phyloP scores from a whole-genome alignment of 1,140 invertebrate genomes.

The Onthophagus taurus region DNA sequence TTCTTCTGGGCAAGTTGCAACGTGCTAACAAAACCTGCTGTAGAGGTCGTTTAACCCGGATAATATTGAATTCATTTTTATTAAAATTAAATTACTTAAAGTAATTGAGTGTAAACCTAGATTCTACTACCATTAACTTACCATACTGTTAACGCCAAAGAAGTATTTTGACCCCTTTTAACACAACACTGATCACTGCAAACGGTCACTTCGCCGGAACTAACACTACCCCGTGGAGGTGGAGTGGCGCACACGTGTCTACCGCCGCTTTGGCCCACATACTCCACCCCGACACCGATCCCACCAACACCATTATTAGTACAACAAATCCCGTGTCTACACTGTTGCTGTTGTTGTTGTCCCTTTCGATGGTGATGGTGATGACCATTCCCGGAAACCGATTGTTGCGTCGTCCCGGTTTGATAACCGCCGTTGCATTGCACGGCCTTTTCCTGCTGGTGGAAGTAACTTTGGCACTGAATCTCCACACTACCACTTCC shows the following conservation, averaged over 20 bases:
- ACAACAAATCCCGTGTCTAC: constrained; percentile 31
- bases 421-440: constrained; percentile 25
- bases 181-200: constrained; percentile 36
- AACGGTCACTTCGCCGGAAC: constrained; percentile 29
- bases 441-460: constrained; percentile 31
- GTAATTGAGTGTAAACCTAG: too few species aligned
- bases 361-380: constrained; percentile 36
- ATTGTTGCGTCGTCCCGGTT: background rate
- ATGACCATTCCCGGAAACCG: constrained; percentile 37
- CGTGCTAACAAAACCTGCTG: too few species aligned
- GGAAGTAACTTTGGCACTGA: constrained; percentile 35
- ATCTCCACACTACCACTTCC: constrained; percentile 28
- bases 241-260: constrained; percentile 50
- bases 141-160: constrained; percentile 51
- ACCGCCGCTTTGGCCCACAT: constrained; percentile 45
- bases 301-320: too few species aligned
- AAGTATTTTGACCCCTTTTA: constrained; percentile 44
- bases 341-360: constrained; percentile 39
- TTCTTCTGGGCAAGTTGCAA: too few species aligned
- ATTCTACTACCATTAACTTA: too few species aligned
- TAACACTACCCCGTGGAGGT: constrained; percentile 39
- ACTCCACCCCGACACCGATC: constrained; percentile 45
- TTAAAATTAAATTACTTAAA: too few species aligned
- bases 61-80: too few species aligned
- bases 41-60: too few species aligned